These are phyloP conservation scores for Coelopa pilipes DNA, from an alignment of 2,888 invertebrate genomes.

Conservation along the genomic window DNA sequence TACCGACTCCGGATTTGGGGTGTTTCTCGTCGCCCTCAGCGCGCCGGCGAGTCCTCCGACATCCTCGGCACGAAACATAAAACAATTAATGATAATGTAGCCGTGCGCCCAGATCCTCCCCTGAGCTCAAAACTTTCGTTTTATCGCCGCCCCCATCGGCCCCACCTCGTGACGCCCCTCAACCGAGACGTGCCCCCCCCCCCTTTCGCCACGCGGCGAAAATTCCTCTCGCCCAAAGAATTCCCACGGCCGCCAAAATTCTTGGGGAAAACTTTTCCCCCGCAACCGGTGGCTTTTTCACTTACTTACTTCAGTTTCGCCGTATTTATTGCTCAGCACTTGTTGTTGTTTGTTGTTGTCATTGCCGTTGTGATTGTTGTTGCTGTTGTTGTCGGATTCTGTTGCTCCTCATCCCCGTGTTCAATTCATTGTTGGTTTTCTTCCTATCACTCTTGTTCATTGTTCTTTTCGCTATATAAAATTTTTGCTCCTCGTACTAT, in stretches of 20 bases:
- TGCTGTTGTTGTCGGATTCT: background rate
- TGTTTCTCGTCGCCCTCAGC: background rate
- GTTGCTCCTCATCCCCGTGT: background rate
- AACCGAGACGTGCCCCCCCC: too few relatives aligned
- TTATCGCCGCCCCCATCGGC: background rate
- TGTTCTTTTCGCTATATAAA: too few relatives aligned
- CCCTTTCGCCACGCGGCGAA: background rate
- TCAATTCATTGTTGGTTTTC: too few relatives aligned
- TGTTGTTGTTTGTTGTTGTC: background rate
- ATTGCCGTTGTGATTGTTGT: background rate
- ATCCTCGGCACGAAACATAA: background rate
- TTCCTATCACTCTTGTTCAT: too few relatives aligned
- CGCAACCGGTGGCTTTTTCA: slow-evolving; percentile 9
- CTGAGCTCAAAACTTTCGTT: slow-evolving; percentile 13
- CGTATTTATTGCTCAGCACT: too few relatives aligned
- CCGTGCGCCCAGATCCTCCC: background rate
- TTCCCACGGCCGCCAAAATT: background rate
- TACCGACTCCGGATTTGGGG: background rate
- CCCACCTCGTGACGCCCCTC: background rate
- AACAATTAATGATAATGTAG: slow-evolving; percentile 15
- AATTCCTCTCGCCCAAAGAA: too few relatives aligned
- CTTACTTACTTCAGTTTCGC: slow-evolving; percentile 1
- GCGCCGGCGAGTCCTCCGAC: too few relatives aligned
- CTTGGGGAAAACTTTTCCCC: slow-evolving; percentile 9
- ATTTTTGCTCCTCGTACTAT: too few relatives aligned